Percentiles rank a stretch among this genome's conserved stretches.
Evolutionary conservation across 2,113 vertebrate genomes (phyloP).

Genomic region (Spermophilus dauricus): DNA sequence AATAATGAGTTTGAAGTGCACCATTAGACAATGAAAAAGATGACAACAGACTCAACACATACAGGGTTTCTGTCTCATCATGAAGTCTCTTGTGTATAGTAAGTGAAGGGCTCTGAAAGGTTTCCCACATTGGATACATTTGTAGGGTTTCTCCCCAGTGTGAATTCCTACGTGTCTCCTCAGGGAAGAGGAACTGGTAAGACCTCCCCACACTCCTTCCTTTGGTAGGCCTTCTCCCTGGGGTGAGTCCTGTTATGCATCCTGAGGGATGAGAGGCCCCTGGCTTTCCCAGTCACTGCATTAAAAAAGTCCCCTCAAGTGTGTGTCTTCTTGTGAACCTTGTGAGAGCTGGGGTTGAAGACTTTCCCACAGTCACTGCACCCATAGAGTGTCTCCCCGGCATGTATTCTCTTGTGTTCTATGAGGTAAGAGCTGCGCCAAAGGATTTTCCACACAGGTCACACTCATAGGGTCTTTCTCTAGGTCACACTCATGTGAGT

Average conservation of each 20-base stretch:
- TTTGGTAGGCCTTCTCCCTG: constrained; percentile 64
- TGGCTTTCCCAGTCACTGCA: constrained; percentile 71
- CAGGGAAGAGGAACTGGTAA: constrained; percentile 72
- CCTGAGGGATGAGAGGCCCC: constrained; percentile 62
- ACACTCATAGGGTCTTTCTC: constrained; percentile 64
- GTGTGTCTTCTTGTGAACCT: constrained; percentile 76
- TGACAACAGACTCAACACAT: not conserved
- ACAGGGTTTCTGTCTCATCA: not conserved
- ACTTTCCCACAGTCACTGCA: constrained; percentile 64
- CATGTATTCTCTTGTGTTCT: constrained; percentile 68
- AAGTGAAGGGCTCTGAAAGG: constrained; percentile 71
- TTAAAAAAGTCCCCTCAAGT: constrained; percentile 62
- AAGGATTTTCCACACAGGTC: constrained; percentile 59
- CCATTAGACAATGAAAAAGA: not conserved
- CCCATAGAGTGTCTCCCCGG: constrained; percentile 59
- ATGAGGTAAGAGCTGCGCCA: constrained; percentile 60
- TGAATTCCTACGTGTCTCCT: constrained; percentile 62
- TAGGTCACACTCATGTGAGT: constrained; percentile 36
- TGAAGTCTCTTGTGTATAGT: constrained; percentile 63
- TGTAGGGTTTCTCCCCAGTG: constrained; percentile 66
- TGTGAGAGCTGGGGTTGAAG: constrained; percentile 68
- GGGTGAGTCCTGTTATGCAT: constrained; percentile 66
- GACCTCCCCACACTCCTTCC: constrained; percentile 68
- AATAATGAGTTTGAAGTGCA: not conserved
- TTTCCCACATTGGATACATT: constrained; percentile 51